Evolutionary conservation across 2,113 vertebrate genomes (phyloP).

Genomic region (Steatornis caripensis): DNA sequence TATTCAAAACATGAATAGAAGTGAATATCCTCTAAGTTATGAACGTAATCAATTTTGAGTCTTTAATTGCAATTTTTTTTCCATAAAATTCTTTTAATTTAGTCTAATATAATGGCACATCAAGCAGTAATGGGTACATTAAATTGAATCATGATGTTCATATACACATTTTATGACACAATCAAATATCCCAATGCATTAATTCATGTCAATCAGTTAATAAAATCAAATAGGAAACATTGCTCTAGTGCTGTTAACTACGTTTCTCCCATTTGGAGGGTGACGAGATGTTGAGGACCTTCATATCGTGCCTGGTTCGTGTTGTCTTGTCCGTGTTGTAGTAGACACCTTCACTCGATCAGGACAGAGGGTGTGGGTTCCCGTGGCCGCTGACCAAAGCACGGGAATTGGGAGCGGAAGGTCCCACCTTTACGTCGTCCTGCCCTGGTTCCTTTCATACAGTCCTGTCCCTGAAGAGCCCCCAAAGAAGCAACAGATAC

Average conservation of each 20-base stretch:
- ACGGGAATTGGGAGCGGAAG: background rate
- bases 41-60: constrained; percentile 81
- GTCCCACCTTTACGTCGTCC: background rate
- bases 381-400: accelerated
- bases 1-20: constrained; percentile 78
- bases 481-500: background rate
- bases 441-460: background rate
- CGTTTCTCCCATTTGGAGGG: constrained; percentile 46
- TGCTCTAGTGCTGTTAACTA: constrained; percentile 59
- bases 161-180: constrained; percentile 85
- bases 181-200: constrained; percentile 85
- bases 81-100: constrained; percentile 86
- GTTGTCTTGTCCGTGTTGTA: background rate
- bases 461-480: background rate
- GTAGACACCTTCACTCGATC: background rate
- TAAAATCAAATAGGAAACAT: constrained; percentile 83
- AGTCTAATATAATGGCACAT: constrained; percentile 86
- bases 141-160: constrained; percentile 86
- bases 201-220: constrained; percentile 86
- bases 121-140: constrained; percentile 84
- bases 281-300: constrained; percentile 20
- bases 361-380: background rate
- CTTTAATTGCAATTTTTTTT: constrained; percentile 85
- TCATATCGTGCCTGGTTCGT: background rate
- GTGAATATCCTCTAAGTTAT: constrained; percentile 78